Base-by-base conservation (phyloP, 2,888 invertebrate species). In the Bombylius discolor region DNA sequence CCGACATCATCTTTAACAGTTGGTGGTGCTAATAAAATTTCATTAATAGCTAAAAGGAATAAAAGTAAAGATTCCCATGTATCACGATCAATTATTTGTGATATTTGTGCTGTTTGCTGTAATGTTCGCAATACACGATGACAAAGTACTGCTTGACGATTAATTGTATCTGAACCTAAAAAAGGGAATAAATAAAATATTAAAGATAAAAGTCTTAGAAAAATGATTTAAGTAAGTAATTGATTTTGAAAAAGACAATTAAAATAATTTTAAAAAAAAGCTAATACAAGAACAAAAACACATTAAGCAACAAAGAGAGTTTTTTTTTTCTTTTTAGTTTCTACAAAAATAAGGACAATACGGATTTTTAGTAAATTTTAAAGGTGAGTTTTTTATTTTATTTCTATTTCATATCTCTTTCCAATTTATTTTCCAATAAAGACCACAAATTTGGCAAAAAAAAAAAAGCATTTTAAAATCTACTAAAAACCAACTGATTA, bases 1-100 rank as follows among this genome's bases (percentile, higher is more conserved):
- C 91, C 91, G n/a, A 93, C 91, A 67, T 94, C 90, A 74, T 95
- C 95, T 75, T 90, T 90, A 39, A 93, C 86, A 6, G 90, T 89
- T 7, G 97, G 96, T 33, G 96, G 94, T 4, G 94, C 87, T 58
- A 97, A 77, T 46, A 97, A 77, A 9, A 92, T 90, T 63, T 95
- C 89, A 67, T 95, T 96, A 44, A 96, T 89, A 39, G 89, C 87
- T 59, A 97, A 77, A 61, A 97, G 78, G 73, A 97, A 89, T 57
- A 92, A 76, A 51, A 97, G 77, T 45, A 97, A 72, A 3, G 90
- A 81, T 67, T 93, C 88, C 97, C 97, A 98, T 8, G 96, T 94
- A 63, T 88, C 87, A 31, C 87, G 79, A 52, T 89, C 88, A 64
- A 97, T 79, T 53, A 79, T 77, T 61, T 79, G 81, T 1, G 89